Percentiles rank a stretch among this genome's conserved stretches.
Evolutionary conservation across 2,888 invertebrate species (phyloP).

Genomic region (Oegoconia quadripuncta): DNA sequence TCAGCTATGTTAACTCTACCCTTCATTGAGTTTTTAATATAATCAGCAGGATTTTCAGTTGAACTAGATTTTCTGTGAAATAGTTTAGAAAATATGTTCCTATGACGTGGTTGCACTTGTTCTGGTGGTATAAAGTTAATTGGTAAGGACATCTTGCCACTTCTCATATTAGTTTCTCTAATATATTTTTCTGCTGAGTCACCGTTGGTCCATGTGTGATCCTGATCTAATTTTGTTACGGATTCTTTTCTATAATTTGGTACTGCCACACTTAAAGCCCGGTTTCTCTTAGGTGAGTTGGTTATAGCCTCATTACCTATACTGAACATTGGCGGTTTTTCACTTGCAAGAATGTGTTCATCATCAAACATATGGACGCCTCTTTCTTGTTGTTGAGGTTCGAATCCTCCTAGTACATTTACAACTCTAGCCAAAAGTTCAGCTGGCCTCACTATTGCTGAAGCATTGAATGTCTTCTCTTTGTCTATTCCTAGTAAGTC

Average conservation of each 20-base stretch:
- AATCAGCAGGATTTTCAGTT: slow-evolving; percentile 54
- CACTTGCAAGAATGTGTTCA: slow-evolving; percentile 85
- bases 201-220: slow-evolving; percentile 85
- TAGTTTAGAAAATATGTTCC: slow-evolving; percentile 50
- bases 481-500: slow-evolving; percentile 89
- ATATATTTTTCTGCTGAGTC: slow-evolving; percentile 80
- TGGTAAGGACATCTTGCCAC: slow-evolving; percentile 65
- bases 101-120: slow-evolving; percentile 36
- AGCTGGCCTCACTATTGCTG: slow-evolving; percentile 85
- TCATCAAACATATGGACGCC: slow-evolving; percentile 86
- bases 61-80: slow-evolving; percentile 55
- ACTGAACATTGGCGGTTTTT: slow-evolving; percentile 78
- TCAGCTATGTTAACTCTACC: slow-evolving; percentile 48
- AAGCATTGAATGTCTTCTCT: slow-evolving; percentile 85
- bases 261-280: slow-evolving; percentile 82
- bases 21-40: slow-evolving; percentile 57
- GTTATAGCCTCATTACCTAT: slow-evolving; percentile 66
- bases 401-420: slow-evolving; percentile 84
- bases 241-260: slow-evolving; percentile 66
- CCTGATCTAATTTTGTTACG: slow-evolving; percentile 62
- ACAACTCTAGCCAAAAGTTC: slow-evolving; percentile 88
- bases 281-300: slow-evolving; percentile 64
- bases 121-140: slow-evolving; percentile 30
- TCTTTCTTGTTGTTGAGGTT: slow-evolving; percentile 66
- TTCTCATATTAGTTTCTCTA: slow-evolving; percentile 66